Evolutionary conservation across 2,113 vertebrate species (phyloP).

Genomic region (Caretta caretta): DNA sequence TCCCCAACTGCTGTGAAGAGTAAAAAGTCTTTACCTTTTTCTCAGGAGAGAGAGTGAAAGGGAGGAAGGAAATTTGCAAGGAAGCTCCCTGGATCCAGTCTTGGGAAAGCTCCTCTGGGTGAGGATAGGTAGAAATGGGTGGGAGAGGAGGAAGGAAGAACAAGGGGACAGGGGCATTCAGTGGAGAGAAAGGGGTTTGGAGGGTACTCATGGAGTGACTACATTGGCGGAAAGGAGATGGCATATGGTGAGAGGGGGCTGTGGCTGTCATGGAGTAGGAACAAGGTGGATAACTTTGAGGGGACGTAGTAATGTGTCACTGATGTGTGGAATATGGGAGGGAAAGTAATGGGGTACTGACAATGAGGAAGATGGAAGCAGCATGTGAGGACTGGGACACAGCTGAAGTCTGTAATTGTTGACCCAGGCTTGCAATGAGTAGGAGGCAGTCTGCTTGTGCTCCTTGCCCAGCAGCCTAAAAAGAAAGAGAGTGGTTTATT

Average conservation of each 20-base stretch:
- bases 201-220: fast-evolving
- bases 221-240: neutral
- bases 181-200: neutral
- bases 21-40: neutral
- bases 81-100: neutral
- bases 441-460: neutral
- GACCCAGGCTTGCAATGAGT: neutral
- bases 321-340: neutral
- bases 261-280: neutral
- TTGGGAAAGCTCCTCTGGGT: neutral
- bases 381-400: neutral
- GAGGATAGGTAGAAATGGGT: neutral
- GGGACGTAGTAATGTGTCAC: neutral
- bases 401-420: neutral
- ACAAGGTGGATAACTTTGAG: neutral
- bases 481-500: neutral
- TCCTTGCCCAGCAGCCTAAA: fast-evolving
- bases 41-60: neutral
- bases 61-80: neutral
- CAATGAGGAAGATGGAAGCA: neutral
- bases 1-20: neutral
- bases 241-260: neutral
- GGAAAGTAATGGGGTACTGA: neutral
- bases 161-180: neutral
- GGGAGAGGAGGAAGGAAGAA: neutral